Evolutionary conservation across 2,113 vertebrate genomes (phyloP).

Genomic region (Otolemur garnettii): DNA sequence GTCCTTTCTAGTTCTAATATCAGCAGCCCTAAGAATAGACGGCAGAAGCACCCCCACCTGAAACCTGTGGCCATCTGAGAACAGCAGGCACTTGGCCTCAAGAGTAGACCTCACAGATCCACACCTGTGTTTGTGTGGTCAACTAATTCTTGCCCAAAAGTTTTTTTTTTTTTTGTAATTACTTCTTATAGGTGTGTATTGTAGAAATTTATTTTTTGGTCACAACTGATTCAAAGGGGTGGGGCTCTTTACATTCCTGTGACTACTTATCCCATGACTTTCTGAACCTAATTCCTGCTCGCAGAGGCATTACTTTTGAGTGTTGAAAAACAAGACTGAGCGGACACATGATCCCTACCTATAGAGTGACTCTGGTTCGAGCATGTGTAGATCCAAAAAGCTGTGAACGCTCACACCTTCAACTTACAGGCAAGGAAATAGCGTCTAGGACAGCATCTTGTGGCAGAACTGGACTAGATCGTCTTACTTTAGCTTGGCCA

Average conservation of each 20-base stretch:
- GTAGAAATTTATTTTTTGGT: background rate
- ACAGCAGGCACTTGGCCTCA: background rate
- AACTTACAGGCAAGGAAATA: background rate
- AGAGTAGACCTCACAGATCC: background rate
- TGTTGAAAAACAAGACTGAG: background rate
- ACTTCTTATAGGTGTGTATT: conserved; percentile 17
- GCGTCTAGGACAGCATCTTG: background rate
- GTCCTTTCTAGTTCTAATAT: background rate
- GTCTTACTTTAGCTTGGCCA: background rate
- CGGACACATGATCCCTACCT: background rate
- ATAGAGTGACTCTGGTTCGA: background rate
- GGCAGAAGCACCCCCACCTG: background rate
- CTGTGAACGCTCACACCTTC: background rate
- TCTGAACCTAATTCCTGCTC: conserved; percentile 20
- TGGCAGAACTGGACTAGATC: background rate
- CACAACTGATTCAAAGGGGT: background rate
- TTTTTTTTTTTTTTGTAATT: background rate
- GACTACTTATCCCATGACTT: background rate
- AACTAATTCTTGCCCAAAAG: background rate
- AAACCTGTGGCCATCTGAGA: background rate
- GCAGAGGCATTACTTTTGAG: conserved; percentile 37
- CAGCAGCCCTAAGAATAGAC: background rate
- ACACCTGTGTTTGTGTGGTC: background rate
- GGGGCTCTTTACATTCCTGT: background rate
- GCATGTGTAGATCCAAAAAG: background rate